These are phyloP conservation scores for Ondatra zibethicus DNA, from an alignment of 2,113 vertebrate genomes.

Conservation along the genomic window DNA sequence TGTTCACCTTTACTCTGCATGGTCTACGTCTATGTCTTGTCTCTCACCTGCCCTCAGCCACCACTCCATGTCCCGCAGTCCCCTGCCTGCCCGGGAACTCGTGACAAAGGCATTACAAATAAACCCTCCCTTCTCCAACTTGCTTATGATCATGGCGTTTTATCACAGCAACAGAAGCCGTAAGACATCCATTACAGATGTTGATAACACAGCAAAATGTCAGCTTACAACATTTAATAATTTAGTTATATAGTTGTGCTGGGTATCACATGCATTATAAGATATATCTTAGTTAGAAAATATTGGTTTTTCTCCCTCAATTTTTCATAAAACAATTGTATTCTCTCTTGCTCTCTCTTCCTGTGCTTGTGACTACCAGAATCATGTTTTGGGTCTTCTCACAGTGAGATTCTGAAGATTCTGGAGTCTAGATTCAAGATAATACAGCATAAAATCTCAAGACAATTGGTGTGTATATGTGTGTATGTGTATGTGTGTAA, in stretches of 20 bases:
- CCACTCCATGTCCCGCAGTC: too few species aligned
- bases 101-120: too few species aligned
- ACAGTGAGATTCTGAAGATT: background rate
- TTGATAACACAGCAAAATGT: slow-evolving; percentile 19
- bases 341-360: background rate
- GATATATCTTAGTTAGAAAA: background rate
- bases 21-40: too few species aligned
- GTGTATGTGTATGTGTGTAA: background rate
- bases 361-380: background rate
- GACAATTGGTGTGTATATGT: background rate
- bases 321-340: background rate
- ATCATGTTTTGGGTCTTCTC: background rate
- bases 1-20: too few species aligned
- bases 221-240: background rate
- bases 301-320: background rate
- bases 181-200: background rate
- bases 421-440: background rate
- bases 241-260: background rate
- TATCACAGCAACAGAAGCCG: background rate
- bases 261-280: background rate
- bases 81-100: too few species aligned
- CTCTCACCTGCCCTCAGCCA: too few species aligned
- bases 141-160: background rate
- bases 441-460: background rate
- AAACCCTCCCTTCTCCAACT: background rate